Conservation (phyloP, 1,140 invertebrate genomes). For the Listronotus bonariensis region DNA sequence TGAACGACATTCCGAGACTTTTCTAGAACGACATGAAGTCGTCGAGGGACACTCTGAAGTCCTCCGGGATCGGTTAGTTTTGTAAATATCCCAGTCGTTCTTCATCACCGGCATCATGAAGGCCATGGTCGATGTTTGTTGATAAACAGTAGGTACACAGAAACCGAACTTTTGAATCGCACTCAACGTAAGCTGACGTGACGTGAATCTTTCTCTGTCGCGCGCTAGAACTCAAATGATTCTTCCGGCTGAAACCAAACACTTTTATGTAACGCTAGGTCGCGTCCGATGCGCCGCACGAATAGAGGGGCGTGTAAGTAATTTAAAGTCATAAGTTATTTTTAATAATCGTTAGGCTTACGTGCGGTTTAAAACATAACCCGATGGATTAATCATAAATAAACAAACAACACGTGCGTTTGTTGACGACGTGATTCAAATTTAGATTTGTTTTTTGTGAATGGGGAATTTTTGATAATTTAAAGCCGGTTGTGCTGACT, state of each 20-base stretch:
- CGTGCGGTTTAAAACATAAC: conserved; percentile 27
- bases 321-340: background rate
- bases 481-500: background rate
- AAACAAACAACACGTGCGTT: conserved; percentile 26
- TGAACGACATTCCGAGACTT: conserved; percentile 81
- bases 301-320: background rate
- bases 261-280: conserved; percentile 31
- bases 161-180: conserved; percentile 19
- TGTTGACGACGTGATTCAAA: conserved; percentile 21
- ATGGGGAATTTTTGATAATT: background rate
- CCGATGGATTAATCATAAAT: background rate
- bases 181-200: conserved; percentile 12
- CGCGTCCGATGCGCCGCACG: conserved; percentile 10
- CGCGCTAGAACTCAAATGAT: conserved; percentile 20
- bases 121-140: conserved; percentile 66
- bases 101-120: conserved; percentile 94
- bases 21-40: conserved; percentile 67
- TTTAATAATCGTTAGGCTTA: conserved; percentile 10
- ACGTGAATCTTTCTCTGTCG: conserved; percentile 14
- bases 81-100: conserved; percentile 92
- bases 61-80: conserved; percentile 73
- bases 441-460: conserved; percentile 4
- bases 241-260: conserved; percentile 22
- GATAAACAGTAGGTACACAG: background rate
- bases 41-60: conserved; percentile 75